phyloP scores from a whole-genome alignment of 2,888 invertebrate species.

The Thumatha senex region DNA sequence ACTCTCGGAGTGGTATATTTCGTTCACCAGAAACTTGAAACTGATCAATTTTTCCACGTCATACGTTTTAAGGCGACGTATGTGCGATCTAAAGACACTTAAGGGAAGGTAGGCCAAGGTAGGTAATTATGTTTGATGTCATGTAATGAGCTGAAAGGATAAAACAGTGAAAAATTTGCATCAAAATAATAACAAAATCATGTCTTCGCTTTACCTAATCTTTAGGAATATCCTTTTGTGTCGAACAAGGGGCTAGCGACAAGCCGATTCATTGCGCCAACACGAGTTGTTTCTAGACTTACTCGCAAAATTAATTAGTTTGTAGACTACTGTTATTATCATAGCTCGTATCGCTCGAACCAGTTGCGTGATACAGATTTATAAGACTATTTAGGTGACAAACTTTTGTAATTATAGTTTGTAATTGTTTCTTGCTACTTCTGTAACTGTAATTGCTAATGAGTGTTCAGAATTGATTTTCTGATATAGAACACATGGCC shows the following conservation, averaged over 20 bases:
- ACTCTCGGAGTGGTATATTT: too few species aligned
- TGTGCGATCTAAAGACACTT: too few species aligned
- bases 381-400: constrained; percentile 1
- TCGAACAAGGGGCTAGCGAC: constrained; percentile 44
- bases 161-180: not conserved
- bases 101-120: too few species aligned
- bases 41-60: too few species aligned
- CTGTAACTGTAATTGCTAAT: too few species aligned
- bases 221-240: constrained; percentile 42
- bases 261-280: constrained; percentile 57
- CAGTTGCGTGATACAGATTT: constrained; percentile 13
- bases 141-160: too few species aligned
- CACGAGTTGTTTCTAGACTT: constrained; percentile 47
- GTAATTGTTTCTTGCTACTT: too few species aligned
- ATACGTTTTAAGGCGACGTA: too few species aligned
- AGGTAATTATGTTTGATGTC: too few species aligned
- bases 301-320: constrained; percentile 58
- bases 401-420: not conserved
- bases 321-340: constrained; percentile 45
- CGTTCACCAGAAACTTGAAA: too few species aligned
- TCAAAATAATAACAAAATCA: not conserved
- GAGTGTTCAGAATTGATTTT: too few species aligned
- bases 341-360: constrained; percentile 12
- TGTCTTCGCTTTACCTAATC: constrained; percentile 18
- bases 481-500: too few species aligned